phyloP scores from a whole-genome alignment of 2,797 vertebrate species.

The Scyliorhinus canicula region DNA sequence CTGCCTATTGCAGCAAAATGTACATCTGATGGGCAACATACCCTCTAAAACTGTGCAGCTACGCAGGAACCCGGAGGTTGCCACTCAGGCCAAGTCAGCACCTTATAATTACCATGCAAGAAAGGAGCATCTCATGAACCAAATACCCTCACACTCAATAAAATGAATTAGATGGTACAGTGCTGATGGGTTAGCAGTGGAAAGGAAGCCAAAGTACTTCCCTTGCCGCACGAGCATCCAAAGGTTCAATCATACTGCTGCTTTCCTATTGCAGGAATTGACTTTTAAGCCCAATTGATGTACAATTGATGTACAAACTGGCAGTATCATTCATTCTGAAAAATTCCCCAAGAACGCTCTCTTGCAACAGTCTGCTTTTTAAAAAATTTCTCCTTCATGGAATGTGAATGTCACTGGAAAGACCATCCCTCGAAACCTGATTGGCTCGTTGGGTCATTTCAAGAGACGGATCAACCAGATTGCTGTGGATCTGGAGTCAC shows the following conservation, averaged over 20 bases:
- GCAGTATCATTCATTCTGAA: background rate
- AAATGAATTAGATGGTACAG: too few species aligned
- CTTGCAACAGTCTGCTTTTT: background rate
- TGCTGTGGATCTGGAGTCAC: too few species aligned
- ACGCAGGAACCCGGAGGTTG: background rate
- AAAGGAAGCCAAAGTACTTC: background rate
- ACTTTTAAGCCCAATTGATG: background rate
- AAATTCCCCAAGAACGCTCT: background rate
- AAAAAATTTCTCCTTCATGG: too few species aligned
- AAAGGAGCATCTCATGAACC: too few species aligned
- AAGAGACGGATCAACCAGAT: too few species aligned
- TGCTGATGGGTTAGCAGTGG: background rate
- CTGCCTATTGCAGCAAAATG: background rate
- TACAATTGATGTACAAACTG: too few species aligned
- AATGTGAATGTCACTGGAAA: too few species aligned
- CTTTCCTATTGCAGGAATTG: background rate
- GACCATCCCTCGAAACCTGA: too few species aligned
- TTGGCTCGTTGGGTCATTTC: too few species aligned
- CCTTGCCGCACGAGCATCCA: background rate
- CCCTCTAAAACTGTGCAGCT: background rate
- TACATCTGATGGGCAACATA: background rate
- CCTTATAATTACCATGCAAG: too few species aligned
- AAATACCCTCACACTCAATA: too few species aligned
- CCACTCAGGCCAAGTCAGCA: background rate
- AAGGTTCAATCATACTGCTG: background rate